Conservation (phyloP, 2,797 vertebrate species). For the Carduelis carduelis region DNA sequence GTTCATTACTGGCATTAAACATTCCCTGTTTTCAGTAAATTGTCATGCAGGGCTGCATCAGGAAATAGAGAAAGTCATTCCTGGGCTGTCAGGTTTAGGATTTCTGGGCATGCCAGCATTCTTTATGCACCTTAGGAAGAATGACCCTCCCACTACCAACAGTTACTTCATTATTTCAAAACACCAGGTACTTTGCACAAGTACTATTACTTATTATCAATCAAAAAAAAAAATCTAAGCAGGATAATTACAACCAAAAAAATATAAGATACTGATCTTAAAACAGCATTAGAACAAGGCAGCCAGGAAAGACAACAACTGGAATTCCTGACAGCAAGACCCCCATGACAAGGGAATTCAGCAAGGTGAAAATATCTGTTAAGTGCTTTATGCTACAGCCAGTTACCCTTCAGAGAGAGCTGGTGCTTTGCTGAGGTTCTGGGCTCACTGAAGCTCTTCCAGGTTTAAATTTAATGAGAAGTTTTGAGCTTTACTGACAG, state of each 20-base stretch:
- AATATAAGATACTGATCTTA: background rate
- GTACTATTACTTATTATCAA: background rate
- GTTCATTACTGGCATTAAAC: background rate
- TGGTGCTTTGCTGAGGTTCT: background rate
- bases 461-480: background rate
- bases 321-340: background rate
- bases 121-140: background rate
- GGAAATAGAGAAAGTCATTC: background rate
- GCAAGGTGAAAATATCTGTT: background rate
- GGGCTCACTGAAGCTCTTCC: background rate
- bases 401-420: background rate
- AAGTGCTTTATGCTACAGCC: background rate
- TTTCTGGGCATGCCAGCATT: background rate
- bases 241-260: background rate
- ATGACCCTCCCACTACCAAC: background rate
- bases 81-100: background rate
- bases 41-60: background rate
- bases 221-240: conserved; percentile 13
- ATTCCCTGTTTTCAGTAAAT: background rate
- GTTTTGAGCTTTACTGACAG: background rate
- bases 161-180: conserved; percentile 39
- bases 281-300: background rate
- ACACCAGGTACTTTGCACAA: conserved; percentile 15
- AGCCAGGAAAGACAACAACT: background rate
- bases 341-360: background rate